phyloP scores from a whole-genome alignment of 2,113 vertebrate species.

The Alexandromys fortis region DNA sequence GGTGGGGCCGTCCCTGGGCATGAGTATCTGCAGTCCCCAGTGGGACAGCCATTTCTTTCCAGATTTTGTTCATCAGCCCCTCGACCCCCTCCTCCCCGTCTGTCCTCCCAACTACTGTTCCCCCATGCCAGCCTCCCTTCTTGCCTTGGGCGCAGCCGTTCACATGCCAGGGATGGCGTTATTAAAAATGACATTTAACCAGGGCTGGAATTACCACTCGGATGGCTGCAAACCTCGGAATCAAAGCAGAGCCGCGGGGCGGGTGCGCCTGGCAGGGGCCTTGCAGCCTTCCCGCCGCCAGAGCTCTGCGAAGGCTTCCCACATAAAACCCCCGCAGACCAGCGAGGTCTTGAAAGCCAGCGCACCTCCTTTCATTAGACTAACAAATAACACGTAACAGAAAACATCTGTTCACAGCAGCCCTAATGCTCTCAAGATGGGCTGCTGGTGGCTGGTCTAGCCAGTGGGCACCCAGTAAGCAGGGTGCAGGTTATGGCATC shows the following conservation, averaged over 20 bases:
- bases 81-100: neutral
- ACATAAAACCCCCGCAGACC: constrained; percentile 77
- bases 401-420: constrained; percentile 87
- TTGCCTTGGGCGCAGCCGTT: constrained; percentile 27
- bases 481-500: constrained; percentile 74
- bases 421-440: constrained; percentile 88
- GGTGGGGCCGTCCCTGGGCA: neutral
- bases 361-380: constrained; percentile 90
- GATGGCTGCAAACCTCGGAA: constrained; percentile 70
- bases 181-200: constrained; percentile 81
- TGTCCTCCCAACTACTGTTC: neutral
- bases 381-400: constrained; percentile 89
- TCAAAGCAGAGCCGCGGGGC: constrained; percentile 66
- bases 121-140: neutral
- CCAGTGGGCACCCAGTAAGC: constrained; percentile 72
- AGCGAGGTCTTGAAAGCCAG: constrained; percentile 86
- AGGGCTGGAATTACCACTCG: constrained; percentile 66
- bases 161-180: constrained; percentile 67
- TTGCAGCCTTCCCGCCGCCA: constrained; percentile 32
- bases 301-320: constrained; percentile 70
- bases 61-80: neutral
- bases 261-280: constrained; percentile 72
- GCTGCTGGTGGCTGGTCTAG: constrained; percentile 80
- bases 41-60: neutral
- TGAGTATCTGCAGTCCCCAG: neutral